Percentiles rank a stretch among this genome's conserved stretches.
These are phyloP conservation scores for Dicycla oo DNA, from an alignment of 2,888 invertebrate species.

Conservation along the genomic window DNA sequence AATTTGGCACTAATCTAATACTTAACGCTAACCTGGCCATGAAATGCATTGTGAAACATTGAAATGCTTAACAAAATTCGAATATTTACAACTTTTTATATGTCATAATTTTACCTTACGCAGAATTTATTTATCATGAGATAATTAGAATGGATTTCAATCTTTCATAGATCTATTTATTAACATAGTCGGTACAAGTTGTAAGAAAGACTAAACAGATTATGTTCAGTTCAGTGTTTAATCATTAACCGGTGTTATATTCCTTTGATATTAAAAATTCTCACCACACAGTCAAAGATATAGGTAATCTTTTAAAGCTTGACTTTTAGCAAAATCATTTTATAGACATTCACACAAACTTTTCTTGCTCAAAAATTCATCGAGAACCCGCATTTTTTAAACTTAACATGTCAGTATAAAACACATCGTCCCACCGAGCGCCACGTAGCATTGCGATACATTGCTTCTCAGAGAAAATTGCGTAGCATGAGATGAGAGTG, in stretches of 20 bases:
- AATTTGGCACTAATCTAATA: slow-evolving; percentile 88
- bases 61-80: slow-evolving; percentile 62
- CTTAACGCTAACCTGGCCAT: slow-evolving; percentile 71
- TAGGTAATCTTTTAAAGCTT: slow-evolving; percentile 3
- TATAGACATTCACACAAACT: slow-evolving; percentile 19
- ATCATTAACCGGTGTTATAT: neutral
- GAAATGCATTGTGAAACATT: slow-evolving; percentile 73
- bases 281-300: neutral
- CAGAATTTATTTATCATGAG: slow-evolving; percentile 23
- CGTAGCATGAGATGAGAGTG: slow-evolving; percentile 25
- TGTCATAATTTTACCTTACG: slow-evolving; percentile 23
- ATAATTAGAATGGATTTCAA: slow-evolving; percentile 20
- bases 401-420: slow-evolving; percentile 39
- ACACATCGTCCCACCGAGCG: neutral
- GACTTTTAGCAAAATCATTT: slow-evolving; percentile 26
- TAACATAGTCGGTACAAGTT: slow-evolving; percentile 5
- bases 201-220: neutral
- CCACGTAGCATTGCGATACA: slow-evolving; percentile 10
- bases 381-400: slow-evolving; percentile 40
- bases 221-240: neutral
- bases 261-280: slow-evolving; percentile 1
- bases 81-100: slow-evolving; percentile 28
- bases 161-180: slow-evolving; percentile 20
- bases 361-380: slow-evolving; percentile 35
- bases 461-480: neutral